Evolutionary conservation across 2,888 invertebrate genomes (phyloP).

Genomic region (Liopterus haemorrhoidalis): DNA sequence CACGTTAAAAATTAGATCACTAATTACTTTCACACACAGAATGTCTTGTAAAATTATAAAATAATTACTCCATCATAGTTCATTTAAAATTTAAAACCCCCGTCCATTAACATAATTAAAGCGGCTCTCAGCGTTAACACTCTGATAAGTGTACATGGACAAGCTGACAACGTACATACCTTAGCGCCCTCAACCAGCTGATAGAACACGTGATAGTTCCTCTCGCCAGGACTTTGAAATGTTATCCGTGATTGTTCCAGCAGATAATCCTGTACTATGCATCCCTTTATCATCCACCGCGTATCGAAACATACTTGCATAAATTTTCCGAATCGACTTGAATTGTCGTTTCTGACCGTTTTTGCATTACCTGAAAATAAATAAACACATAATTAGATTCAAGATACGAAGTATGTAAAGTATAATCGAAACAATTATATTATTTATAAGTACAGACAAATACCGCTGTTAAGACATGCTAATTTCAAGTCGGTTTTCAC

Average conservation of each 20-base stretch:
- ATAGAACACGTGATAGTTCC: conserved; percentile 90
- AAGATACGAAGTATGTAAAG: neutral
- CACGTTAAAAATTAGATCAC: too few species aligned
- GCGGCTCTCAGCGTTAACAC: too few species aligned
- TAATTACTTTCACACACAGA: too few species aligned
- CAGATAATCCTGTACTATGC: conserved; percentile 85
- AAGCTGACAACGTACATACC: conserved; percentile 43
- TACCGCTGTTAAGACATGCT: too few species aligned
- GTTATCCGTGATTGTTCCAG: conserved; percentile 87
- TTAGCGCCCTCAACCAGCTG: conserved; percentile 82
- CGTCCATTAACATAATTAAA: too few species aligned
- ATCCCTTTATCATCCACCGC: conserved; percentile 84
- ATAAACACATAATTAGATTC: conserved; percentile 6
- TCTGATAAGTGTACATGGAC: too few species aligned
- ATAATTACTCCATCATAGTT: too few species aligned
- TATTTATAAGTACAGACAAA: too few species aligned
- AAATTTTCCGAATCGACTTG: conserved; percentile 90
- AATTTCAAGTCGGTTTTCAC: too few species aligned
- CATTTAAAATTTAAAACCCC: too few species aligned
- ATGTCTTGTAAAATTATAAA: too few species aligned
- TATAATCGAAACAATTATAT: conserved; percentile 2
- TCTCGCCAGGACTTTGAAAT: conserved; percentile 78
- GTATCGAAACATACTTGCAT: conserved; percentile 90
- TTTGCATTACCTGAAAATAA: conserved; percentile 74
- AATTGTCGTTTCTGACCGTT: conserved; percentile 89